Percentiles rank a stretch among this genome's conserved stretches.
Conservation (phyloP, 2,888 invertebrate genomes). For the Parnassius apollo region DNA sequence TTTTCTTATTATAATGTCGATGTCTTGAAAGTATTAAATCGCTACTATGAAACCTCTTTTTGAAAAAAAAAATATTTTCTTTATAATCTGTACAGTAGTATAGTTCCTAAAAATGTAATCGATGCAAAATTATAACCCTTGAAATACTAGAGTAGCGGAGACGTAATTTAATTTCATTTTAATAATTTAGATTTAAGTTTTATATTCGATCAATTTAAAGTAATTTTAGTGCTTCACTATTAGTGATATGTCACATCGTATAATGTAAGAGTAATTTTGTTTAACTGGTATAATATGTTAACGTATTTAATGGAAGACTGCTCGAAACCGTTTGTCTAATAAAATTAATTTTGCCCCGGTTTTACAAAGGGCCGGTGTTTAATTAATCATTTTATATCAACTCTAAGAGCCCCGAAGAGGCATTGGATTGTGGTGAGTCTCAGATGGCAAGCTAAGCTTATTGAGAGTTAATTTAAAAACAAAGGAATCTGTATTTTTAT, state of each 20-base stretch:
- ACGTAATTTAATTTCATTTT: constrained; percentile 58
- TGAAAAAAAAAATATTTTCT: constrained; percentile 53
- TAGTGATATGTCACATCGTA: constrained; percentile 52
- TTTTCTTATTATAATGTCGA: constrained; percentile 23
- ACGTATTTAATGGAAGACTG: constrained; percentile 73
- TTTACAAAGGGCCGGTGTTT: constrained; percentile 27
- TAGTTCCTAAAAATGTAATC: constrained; percentile 78
- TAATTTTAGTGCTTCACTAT: constrained; percentile 57
- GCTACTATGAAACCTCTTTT: constrained; percentile 49
- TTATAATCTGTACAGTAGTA: constrained; percentile 74
- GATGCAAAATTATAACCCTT: constrained; percentile 75
- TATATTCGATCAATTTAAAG: constrained; percentile 63
- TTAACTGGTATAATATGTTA: constrained; percentile 46
- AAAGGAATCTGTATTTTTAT: constrained; percentile 79
- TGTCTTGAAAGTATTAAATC: constrained; percentile 46
- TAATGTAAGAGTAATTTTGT: constrained; percentile 49
- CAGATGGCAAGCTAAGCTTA: constrained; percentile 73
- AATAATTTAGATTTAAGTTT: constrained; percentile 52
- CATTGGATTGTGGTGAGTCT: constrained; percentile 65
- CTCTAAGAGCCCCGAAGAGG: constrained; percentile 63
- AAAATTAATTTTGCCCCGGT: constrained; percentile 29
- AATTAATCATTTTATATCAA: constrained; percentile 32
- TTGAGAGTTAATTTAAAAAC: constrained; percentile 67
- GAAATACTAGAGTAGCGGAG: constrained; percentile 61
- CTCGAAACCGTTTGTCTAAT: constrained; percentile 61